Evolutionary conservation across 2,888 invertebrate species (phyloP).

Genomic region (Yponomeuta cagnagella): DNA sequence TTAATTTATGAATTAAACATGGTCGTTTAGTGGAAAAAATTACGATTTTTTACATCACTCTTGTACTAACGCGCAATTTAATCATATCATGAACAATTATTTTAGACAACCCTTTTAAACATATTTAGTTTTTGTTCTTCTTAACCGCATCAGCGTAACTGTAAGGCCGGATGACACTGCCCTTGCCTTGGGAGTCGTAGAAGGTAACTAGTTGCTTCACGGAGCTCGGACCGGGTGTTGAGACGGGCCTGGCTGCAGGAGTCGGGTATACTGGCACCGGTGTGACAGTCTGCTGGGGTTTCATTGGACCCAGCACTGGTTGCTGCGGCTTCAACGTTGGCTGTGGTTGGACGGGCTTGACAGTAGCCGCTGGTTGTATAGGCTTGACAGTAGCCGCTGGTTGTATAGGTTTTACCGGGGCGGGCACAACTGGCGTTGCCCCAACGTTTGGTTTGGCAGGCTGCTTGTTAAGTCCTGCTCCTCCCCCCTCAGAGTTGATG

Average conservation of each 20-base stretch:
- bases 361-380: constrained; percentile 17
- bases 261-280: constrained; percentile 42
- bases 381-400: constrained; percentile 22
- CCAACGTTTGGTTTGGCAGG: not conserved
- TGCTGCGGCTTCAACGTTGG: constrained; percentile 12
- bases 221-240: constrained; percentile 60
- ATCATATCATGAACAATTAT: not conserved
- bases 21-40: not conserved
- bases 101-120: not conserved
- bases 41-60: not conserved
- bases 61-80: not conserved
- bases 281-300: constrained; percentile 21
- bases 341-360: constrained; percentile 22
- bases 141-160: constrained; percentile 67
- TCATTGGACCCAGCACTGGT: constrained; percentile 10
- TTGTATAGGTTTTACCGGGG: constrained; percentile 23
- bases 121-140: constrained; percentile 36
- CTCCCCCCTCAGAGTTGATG: constrained; percentile 56
- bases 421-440: constrained; percentile 25
- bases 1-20: no score
- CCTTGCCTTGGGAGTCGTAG: constrained; percentile 62
- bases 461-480: not conserved
- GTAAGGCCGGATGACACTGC: constrained; percentile 58
- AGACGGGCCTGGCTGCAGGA: constrained; percentile 38
- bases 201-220: constrained; percentile 58